phyloP scores from a whole-genome alignment of 2,888 invertebrate species.

The Ptilodon capucinus region DNA sequence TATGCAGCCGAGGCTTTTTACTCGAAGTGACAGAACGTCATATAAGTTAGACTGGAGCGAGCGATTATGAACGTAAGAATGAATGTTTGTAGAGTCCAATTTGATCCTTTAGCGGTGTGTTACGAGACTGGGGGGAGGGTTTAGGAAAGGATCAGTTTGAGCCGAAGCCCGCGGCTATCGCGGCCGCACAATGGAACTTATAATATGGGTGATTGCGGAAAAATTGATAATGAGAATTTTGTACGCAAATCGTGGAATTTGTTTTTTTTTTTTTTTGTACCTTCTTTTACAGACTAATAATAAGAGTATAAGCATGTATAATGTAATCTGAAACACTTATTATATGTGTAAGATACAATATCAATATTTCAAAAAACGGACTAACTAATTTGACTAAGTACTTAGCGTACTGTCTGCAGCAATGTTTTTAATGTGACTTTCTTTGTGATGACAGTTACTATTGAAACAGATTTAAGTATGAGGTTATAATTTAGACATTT shows the following conservation, averaged over 20 bases:
- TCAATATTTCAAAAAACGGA: no score
- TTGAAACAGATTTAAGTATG: no score
- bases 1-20: constrained; percentile 44
- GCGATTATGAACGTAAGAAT: constrained; percentile 61
- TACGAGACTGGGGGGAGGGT: constrained; percentile 57
- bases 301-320: no score
- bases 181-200: constrained; percentile 71
- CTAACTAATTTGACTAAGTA: no score
- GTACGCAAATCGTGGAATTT: constrained; percentile 32
- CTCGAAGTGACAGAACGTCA: constrained; percentile 70
- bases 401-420: no score
- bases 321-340: no score
- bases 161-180: constrained; percentile 72
- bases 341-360: no score
- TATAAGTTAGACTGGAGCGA: constrained; percentile 58
- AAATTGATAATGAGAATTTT: constrained; percentile 60
- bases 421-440: no score
- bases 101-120: constrained; percentile 42
- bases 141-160: constrained; percentile 72
- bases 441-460: no score
- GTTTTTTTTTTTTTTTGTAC: constrained; percentile 14
- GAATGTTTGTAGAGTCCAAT: constrained; percentile 52
- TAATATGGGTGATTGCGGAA: constrained; percentile 73
- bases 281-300: no score
- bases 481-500: no score